Conservation (phyloP, 2,797 vertebrate genomes). For the Amblyopsis hoosieri region DNA sequence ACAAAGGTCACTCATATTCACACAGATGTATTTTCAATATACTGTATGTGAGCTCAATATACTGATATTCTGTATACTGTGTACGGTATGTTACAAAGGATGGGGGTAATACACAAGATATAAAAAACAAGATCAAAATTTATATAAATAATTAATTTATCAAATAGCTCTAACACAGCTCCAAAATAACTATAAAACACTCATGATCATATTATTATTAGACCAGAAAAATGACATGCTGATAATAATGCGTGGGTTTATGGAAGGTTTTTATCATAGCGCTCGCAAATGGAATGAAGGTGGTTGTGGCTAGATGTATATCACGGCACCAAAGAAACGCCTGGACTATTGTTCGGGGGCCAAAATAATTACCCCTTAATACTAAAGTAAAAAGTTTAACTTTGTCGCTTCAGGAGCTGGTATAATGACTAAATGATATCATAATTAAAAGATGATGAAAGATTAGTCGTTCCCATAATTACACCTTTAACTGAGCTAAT, state of each 20-base stretch:
- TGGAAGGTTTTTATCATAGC: conserved; percentile 39
- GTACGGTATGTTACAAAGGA: no score
- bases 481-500: conserved; percentile 71
- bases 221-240: conserved; percentile 28
- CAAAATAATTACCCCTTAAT: conserved; percentile 70
- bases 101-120: no score
- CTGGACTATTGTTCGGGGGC: conserved; percentile 54
- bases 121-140: no score
- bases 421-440: conserved; percentile 67
- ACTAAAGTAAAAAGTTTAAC: conserved; percentile 66
- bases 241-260: conserved; percentile 26
- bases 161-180: not conserved
- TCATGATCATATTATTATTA: conserved; percentile 17
- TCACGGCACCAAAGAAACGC: conserved; percentile 48
- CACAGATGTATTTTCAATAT: no score
- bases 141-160: not conserved
- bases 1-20: no score
- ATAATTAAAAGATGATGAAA: conserved; percentile 81
- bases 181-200: conserved; percentile 22
- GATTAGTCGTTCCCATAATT: conserved; percentile 79
- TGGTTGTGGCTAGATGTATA: conserved; percentile 56
- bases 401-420: conserved; percentile 62
- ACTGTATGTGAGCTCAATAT: no score
- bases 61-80: no score
- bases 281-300: conserved; percentile 53